Evolutionary conservation across 2,888 invertebrate species (phyloP).

Genomic region (Hemaris fuciformis): DNA sequence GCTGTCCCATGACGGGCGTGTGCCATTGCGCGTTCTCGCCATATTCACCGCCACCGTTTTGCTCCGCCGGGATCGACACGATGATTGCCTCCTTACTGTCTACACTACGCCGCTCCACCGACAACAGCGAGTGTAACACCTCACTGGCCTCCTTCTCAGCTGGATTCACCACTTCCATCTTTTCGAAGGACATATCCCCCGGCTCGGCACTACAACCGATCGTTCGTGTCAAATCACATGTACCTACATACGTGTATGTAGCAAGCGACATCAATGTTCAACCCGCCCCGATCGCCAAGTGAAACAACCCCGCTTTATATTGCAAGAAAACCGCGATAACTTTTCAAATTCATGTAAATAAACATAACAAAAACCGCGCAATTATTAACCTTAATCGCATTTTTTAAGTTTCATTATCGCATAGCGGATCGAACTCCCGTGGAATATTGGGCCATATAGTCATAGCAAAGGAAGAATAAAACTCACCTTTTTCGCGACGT

Average conservation of each 20-base stretch:
- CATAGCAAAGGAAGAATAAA: slow-evolving; percentile 77
- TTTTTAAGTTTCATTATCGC: slow-evolving; percentile 83
- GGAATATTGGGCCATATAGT: slow-evolving; percentile 83
- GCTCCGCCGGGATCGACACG: slow-evolving; percentile 70
- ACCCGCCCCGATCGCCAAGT: slow-evolving; percentile 65
- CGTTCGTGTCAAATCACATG: slow-evolving; percentile 75
- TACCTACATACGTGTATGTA: slow-evolving; percentile 76
- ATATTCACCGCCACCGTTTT: slow-evolving; percentile 73
- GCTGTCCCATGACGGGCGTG: slow-evolving; percentile 82
- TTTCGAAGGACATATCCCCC: slow-evolving; percentile 71
- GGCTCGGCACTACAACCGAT: slow-evolving; percentile 70
- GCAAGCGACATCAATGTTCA: slow-evolving; percentile 52
- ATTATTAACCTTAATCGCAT: slow-evolving; percentile 83
- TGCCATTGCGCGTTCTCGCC: slow-evolving; percentile 84
- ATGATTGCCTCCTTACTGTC: slow-evolving; percentile 79
- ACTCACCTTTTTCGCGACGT: slow-evolving; percentile 74
- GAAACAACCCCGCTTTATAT: slow-evolving; percentile 52
- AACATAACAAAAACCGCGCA: slow-evolving; percentile 82
- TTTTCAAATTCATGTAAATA: slow-evolving; percentile 82
- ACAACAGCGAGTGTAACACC: slow-evolving; percentile 84
- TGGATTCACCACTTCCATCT: slow-evolving; percentile 84
- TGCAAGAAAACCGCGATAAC: slow-evolving; percentile 77
- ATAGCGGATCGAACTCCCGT: slow-evolving; percentile 82
- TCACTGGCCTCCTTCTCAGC: slow-evolving; percentile 88
- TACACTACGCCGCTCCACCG: slow-evolving; percentile 85